These are phyloP conservation scores for Meteorus sp. DNA, from an alignment of 1,140 invertebrate genomes.

Conservation along the genomic window DNA sequence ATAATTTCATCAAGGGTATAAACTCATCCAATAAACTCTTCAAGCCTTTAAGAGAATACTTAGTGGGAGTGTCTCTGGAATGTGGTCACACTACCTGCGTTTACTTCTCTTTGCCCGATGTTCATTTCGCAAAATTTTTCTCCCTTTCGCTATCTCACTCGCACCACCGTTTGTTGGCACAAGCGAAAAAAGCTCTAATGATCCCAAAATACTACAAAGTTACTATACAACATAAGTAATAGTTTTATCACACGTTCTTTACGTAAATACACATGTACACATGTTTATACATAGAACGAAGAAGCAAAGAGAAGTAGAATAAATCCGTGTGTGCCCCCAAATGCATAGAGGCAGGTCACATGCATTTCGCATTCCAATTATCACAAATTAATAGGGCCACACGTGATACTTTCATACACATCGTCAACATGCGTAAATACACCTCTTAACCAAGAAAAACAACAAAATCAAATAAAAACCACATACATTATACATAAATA, in stretches of 20 bases:
- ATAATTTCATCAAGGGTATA: neutral
- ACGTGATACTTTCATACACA: neutral
- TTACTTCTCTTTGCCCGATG: conserved; percentile 33
- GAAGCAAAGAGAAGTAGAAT: neutral
- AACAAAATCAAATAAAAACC: no score
- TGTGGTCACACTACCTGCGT: conserved; percentile 43
- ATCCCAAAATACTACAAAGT: no score
- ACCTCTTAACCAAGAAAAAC: neutral
- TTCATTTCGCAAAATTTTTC: conserved; percentile 29
- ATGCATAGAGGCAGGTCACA: conserved; percentile 1
- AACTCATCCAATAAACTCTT: conserved; percentile 17
- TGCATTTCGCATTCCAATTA: neutral
- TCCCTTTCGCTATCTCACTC: conserved; percentile 1
- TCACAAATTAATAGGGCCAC: neutral
- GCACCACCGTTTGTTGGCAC: neutral
- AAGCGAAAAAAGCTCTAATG: no score
- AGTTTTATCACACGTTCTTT: no score
- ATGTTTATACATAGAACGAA: no score
- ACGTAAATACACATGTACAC: no score
- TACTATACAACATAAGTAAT: no score
- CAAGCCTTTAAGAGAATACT: conserved; percentile 28
- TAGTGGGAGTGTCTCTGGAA: conserved; percentile 49
- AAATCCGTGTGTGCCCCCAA: neutral
- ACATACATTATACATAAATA: no score
- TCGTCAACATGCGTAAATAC: neutral